phyloP scores from a whole-genome alignment of 2,888 invertebrate genomes.

The Rhabditophanes sp. region DNA sequence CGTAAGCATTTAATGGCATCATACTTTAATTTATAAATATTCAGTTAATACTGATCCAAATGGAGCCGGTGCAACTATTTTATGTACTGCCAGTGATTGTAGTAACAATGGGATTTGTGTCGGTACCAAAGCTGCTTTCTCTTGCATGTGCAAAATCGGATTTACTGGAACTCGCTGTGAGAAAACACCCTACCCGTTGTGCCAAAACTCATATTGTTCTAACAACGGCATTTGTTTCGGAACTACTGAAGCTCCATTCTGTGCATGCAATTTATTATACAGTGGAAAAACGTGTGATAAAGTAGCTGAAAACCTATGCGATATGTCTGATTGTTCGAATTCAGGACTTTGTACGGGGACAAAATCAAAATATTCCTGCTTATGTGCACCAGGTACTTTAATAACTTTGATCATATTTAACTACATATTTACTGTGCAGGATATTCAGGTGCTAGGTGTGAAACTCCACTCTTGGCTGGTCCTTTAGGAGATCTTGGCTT shows the following conservation, averaged over 20 bases:
- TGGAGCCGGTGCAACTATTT: constrained; percentile 18
- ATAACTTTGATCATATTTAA: too few species aligned
- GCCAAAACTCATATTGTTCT: constrained; percentile 19
- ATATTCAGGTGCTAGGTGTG: constrained; percentile 17
- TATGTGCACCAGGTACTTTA: constrained; percentile 21
- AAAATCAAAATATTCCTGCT: constrained; percentile 16
- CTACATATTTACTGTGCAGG: too few species aligned
- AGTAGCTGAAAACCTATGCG: constrained; percentile 23
- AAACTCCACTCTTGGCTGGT: constrained; percentile 13
- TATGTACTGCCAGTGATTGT: constrained; percentile 27
- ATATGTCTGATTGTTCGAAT: constrained; percentile 22
- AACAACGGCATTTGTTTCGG: constrained; percentile 19
- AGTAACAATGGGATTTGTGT: constrained; percentile 30
- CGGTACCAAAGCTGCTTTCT: constrained; percentile 22
- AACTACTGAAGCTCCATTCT: constrained; percentile 15
- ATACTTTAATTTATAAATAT: background rate
- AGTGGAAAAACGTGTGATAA: constrained; percentile 17
- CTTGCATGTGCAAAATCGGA: constrained; percentile 17
- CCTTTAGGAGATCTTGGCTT: constrained; percentile 9
- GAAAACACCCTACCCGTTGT: constrained; percentile 19
- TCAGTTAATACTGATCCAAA: background rate
- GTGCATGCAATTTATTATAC: constrained; percentile 19
- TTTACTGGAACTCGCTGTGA: constrained; percentile 19
- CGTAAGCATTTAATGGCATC: too few species aligned
- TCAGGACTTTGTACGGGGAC: constrained; percentile 26